phyloP scores from a whole-genome alignment of 2,113 vertebrate genomes.

The Oryzias woworae region DNA sequence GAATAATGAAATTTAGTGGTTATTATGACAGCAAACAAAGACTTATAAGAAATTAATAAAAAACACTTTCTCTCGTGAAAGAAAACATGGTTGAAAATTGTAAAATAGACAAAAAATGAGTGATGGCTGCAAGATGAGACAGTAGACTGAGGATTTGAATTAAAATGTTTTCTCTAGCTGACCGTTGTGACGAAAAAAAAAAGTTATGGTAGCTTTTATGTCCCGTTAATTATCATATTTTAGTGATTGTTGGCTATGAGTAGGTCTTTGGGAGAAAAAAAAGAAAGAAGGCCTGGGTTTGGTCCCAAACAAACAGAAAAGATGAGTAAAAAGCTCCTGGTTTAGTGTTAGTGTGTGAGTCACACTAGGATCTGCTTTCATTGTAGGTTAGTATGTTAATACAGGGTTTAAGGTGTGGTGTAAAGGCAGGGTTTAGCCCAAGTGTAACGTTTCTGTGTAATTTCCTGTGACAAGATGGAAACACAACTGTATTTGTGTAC shows the following conservation, averaged over 20 bases:
- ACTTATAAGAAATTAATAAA: neutral
- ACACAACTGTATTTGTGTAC: no score
- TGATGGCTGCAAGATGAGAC: neutral
- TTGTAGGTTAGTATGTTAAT: neutral
- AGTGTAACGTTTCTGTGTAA: neutral
- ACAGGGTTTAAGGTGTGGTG: neutral
- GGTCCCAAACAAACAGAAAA: neutral
- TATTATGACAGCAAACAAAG: constrained; percentile 6
- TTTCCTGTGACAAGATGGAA: neutral
- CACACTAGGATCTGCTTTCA: neutral
- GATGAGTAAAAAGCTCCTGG: constrained; percentile 23
- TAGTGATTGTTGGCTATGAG: neutral
- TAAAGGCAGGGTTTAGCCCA: neutral
- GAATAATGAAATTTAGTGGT: neutral
- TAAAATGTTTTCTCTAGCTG: constrained; percentile 30
- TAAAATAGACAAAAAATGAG: constrained; percentile 18
- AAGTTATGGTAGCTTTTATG: constrained; percentile 19
- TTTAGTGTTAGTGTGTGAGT: neutral
- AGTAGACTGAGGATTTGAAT: constrained; percentile 7
- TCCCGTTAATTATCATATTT: constrained; percentile 11
- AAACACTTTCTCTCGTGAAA: neutral
- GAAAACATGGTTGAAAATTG: constrained; percentile 11
- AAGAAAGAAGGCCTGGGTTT: constrained; percentile 30
- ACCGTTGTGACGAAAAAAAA: constrained; percentile 31
- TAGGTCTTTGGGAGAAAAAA: constrained; percentile 3